Percentiles rank a stretch among this genome's conserved stretches.
Evolutionary conservation across 2,797 vertebrate species (phyloP).

Genomic region (Apogon hyalosoma): DNA sequence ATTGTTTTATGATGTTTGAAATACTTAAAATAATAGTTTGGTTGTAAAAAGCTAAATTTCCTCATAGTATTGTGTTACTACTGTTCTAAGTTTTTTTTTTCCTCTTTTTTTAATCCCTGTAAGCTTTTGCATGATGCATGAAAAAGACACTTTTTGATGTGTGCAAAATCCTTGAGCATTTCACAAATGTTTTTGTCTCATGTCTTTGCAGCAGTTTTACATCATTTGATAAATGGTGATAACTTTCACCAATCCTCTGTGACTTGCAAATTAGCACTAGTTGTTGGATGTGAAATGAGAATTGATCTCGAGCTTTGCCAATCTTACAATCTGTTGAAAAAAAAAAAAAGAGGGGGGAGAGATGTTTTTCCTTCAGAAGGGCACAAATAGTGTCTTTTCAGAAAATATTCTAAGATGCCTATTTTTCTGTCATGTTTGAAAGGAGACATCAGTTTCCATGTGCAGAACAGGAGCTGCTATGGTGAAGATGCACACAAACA

Average conservation of each 20-base stretch:
- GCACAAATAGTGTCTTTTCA: constrained; percentile 12
- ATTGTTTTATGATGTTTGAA: no score
- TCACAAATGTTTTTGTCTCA: constrained; percentile 28
- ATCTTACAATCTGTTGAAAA: constrained; percentile 20
- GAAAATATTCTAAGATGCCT: constrained; percentile 18
- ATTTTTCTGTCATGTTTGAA: constrained; percentile 17
- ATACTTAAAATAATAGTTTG: no score
- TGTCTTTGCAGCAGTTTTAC: constrained; percentile 40
- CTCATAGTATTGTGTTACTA: no score
- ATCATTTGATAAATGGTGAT: constrained; percentile 48
- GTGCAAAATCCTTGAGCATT: constrained; percentile 30
- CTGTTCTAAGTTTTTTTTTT: no score
- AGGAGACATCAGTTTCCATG: constrained; percentile 14
- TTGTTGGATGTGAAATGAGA: constrained; percentile 58
- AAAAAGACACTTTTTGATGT: background rate
- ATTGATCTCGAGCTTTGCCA: constrained; percentile 58
- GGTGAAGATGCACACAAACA: constrained; percentile 15
- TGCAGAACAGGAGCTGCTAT: constrained; percentile 9
- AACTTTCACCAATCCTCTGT: constrained; percentile 49
- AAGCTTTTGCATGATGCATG: constrained; percentile 22
- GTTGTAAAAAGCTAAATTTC: no score
- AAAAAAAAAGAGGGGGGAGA: background rate
- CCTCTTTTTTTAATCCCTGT: background rate
- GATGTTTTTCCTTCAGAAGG: constrained; percentile 29
- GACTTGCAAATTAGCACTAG: constrained; percentile 58